Percentiles rank a stretch among this genome's conserved stretches.
Evolutionary conservation across 2,888 invertebrate genomes (phyloP).

Genomic region (Lasioglossum vierecki): DNA sequence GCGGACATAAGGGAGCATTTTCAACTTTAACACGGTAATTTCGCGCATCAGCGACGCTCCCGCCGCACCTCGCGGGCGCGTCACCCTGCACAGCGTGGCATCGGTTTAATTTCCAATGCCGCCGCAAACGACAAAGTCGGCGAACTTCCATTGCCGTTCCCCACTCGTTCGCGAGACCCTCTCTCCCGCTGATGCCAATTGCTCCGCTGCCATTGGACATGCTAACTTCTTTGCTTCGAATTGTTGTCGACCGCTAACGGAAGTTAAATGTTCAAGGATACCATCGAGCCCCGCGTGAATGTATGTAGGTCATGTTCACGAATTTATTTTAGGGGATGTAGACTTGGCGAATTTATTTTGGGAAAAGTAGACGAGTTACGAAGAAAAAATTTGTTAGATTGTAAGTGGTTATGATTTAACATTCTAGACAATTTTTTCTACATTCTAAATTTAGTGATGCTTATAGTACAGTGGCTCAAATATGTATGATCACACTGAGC

Average conservation of each 20-base stretch:
- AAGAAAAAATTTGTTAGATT: no score
- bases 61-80: not conserved
- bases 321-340: not conserved
- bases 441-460: no score
- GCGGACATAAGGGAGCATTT: conserved; percentile 10
- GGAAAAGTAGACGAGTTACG: no score
- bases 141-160: not conserved
- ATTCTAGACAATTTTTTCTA: no score
- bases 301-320: not conserved
- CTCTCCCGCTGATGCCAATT: not conserved
- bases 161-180: not conserved
- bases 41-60: conserved; percentile 16
- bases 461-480: no score
- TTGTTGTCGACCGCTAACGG: not conserved
- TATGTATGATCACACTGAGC: no score
- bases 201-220: not conserved
- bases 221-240: not conserved
- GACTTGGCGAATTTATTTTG: not conserved
- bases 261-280: not conserved
- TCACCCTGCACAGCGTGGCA: conserved; percentile 7
- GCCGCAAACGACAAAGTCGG: conserved; percentile 19
- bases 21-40: conserved; percentile 24
- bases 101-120: conserved; percentile 30
- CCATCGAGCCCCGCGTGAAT: not conserved
- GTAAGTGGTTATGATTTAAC: no score